Evolutionary conservation across 1,140 invertebrate species (phyloP).

Genomic region (Drosophila elegans): DNA sequence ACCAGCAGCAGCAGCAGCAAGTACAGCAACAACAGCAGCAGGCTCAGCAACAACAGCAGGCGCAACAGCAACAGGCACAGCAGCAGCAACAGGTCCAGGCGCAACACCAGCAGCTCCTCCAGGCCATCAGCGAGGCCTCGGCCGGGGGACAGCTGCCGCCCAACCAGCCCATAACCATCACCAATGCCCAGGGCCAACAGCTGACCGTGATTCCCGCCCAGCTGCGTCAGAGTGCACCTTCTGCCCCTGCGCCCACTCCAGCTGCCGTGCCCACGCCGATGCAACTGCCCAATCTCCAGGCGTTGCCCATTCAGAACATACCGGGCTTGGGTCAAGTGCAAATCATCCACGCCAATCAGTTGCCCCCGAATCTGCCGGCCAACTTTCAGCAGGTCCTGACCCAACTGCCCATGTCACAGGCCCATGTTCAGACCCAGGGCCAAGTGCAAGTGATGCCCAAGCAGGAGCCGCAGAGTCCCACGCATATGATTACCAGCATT

Average conservation of each 20-base stretch:
- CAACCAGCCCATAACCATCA: slow-evolving; percentile 87
- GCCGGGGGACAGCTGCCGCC: slow-evolving; percentile 84
- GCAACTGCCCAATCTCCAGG: slow-evolving; percentile 85
- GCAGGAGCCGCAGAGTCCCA: slow-evolving; percentile 79
- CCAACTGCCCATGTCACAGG: slow-evolving; percentile 58
- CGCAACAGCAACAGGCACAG: slow-evolving; percentile 48
- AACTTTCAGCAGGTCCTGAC: slow-evolving; percentile 73
- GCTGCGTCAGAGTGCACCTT: slow-evolving; percentile 85
- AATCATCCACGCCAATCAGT: slow-evolving; percentile 85
- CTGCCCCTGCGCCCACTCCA: slow-evolving; percentile 78
- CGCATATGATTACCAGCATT: slow-evolving; percentile 76
- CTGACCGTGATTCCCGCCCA: slow-evolving; percentile 90
- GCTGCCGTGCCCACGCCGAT: slow-evolving; percentile 50
- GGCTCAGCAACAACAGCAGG: slow-evolving; percentile 57
- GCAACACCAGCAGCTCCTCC: slow-evolving; percentile 73
- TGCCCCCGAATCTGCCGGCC: slow-evolving; percentile 66
- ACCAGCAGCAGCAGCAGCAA: slow-evolving; percentile 72
- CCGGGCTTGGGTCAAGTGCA: slow-evolving; percentile 92
- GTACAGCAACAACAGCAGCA: slow-evolving; percentile 80
- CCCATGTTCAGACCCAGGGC: slow-evolving; percentile 11
- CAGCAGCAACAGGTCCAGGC: slow-evolving; percentile 59
- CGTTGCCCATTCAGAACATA: slow-evolving; percentile 89
- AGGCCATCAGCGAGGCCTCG: slow-evolving; percentile 74
- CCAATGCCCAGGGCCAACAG: slow-evolving; percentile 89
- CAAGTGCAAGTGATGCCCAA: slow-evolving; percentile 61